Base-by-base conservation (phyloP, 2,888 invertebrate species). In the Acronicta aceris region DNA sequence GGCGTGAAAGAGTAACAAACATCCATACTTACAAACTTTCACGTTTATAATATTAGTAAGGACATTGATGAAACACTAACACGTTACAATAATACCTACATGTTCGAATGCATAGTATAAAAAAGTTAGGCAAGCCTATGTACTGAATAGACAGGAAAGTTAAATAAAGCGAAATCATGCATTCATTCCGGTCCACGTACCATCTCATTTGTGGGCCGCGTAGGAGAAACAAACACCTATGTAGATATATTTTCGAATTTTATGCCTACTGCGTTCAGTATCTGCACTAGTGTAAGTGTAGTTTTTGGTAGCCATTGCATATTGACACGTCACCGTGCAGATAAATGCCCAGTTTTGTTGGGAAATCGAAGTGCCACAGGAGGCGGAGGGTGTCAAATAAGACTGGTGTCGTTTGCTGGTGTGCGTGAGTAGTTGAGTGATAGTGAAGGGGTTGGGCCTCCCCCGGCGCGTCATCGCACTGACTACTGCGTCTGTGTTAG, bases 401-500 rank as follows among this genome's bases (percentile, higher is more conserved):
- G 13, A 53, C 47, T 85, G 85, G 91, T 49, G 8, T 8, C 16
- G 9, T 65, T 55, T 56, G 67, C 59, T 65, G 76, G 91, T 91
- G 90, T 87, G 90, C 64, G 89, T 87, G 77, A 30, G 83, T 92
- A 90, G 92, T 91, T 89, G 88, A 82, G 84, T 83, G 82, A 90
- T 92, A 91, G 92, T 89, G 86, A 78, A 82, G 84, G 87, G 89
- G 87, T 79, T 72, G 84, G 70, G 59, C 86, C 90, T 81, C 89
- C 91, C 91, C 89, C 91, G 81, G 64, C 84, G 86, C 91, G 90
- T 93, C 93, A 93, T 93, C 89, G 86, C 75, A 82, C 86, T 92
- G 92, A 93, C 92, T 91, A 86, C 88, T 91, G 91, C 91, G 89
- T 88, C 83, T 92, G 91, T 93, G 93, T 93, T 93, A 93, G 92